Evolutionary conservation across 2,888 invertebrate species (phyloP).

Genomic region (Lypha dubia): DNA sequence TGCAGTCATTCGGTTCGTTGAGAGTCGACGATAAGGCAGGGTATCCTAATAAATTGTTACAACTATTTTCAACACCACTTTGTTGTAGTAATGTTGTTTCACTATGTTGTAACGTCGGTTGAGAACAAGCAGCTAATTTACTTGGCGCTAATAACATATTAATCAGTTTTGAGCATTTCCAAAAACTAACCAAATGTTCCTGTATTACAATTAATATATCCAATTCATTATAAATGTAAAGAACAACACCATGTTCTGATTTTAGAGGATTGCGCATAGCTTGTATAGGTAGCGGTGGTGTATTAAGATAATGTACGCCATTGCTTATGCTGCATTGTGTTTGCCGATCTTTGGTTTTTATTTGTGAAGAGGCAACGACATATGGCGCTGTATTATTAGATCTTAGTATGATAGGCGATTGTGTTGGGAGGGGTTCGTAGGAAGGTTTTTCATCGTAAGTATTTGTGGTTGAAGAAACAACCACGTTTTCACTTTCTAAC

Average conservation of each 20-base stretch:
- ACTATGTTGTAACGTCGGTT: slow-evolving; percentile 14
- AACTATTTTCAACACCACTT: slow-evolving; percentile 10
- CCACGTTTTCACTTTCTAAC: slow-evolving; percentile 71
- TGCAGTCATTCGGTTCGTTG: slow-evolving; percentile 32
- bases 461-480: slow-evolving; percentile 73
- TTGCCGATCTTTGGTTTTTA: slow-evolving; percentile 71
- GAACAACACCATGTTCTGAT: slow-evolving; percentile 78
- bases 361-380: slow-evolving; percentile 21
- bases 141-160: slow-evolving; percentile 74
- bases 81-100: slow-evolving; percentile 45
- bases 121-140: slow-evolving; percentile 13
- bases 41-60: slow-evolving; percentile 50
- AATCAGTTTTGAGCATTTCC: slow-evolving; percentile 81
- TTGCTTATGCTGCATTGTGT: slow-evolving; percentile 61
- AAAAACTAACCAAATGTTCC: slow-evolving; percentile 79
- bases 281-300: slow-evolving; percentile 70
- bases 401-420: slow-evolving; percentile 41
- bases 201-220: slow-evolving; percentile 81
- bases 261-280: slow-evolving; percentile 79
- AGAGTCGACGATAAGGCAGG: slow-evolving; percentile 29
- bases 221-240: slow-evolving; percentile 80
- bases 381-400: slow-evolving; percentile 37
- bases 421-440: slow-evolving; percentile 18
- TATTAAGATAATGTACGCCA: slow-evolving; percentile 75
- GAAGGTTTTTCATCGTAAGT: slow-evolving; percentile 70